Conservation (phyloP, 2,113 vertebrate species). For the Atractosteus spatula region DNA sequence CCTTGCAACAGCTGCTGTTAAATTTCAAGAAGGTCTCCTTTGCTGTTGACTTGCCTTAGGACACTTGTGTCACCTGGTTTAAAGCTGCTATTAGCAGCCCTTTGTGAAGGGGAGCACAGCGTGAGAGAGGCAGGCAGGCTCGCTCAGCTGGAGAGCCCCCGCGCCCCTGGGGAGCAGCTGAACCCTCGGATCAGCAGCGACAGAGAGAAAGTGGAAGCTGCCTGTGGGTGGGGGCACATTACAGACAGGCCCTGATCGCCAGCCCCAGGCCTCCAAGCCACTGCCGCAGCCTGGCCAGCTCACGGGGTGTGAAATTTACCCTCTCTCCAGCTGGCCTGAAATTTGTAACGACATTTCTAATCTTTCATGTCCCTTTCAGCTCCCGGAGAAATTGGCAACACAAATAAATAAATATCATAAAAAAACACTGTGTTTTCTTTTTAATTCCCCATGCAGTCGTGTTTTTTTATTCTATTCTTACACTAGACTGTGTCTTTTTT, state of each 20-base stretch:
- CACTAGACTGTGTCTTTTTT: too few relatives aligned
- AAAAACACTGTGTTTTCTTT: too few relatives aligned
- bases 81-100: not conserved
- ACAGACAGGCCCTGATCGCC: not conserved
- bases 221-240: not conserved
- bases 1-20: not conserved
- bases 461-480: too few relatives aligned
- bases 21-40: not conserved
- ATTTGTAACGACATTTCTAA: too few relatives aligned
- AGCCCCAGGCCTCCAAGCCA: not conserved
- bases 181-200: not conserved
- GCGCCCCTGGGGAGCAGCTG: not conserved
- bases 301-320: too few relatives aligned
- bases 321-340: too few relatives aligned
- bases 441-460: too few relatives aligned
- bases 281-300: not conserved
- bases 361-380: too few relatives aligned
- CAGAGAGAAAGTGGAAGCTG: not conserved
- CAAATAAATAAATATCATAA: too few relatives aligned
- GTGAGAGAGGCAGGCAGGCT: not conserved
- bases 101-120: not conserved
- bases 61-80: not conserved
- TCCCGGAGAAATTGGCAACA: too few relatives aligned
- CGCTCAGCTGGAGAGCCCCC: not conserved
- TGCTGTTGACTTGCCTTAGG: slow-evolving; percentile 15